Evolutionary conservation across 2,888 invertebrate species (phyloP), one percentile per base, ranked within the genome.

Genomic region (Epirrita christyi): DNA sequence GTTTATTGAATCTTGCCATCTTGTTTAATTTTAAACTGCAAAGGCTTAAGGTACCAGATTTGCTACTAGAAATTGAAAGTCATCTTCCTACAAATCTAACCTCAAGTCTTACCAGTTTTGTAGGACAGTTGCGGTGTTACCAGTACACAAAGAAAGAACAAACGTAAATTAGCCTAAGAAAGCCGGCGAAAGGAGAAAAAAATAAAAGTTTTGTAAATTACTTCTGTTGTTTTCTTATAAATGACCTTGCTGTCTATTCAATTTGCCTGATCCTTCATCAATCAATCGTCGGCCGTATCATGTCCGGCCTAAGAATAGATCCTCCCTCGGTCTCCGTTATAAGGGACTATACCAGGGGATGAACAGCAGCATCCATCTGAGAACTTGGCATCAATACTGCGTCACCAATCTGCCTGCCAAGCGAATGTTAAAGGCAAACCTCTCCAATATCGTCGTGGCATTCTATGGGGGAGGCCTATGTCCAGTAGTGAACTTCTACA

Each of bases 191-290:
- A 83, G 84, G 78, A 85, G 84, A 73, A 84, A 81, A 85, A 85
- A 78, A 82, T 86, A 86, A 89, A 90, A 85, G 83, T 89, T 92
- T 91, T 92, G 85, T 90, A 90, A 90, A 90, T 85, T 85, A 88
- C 64, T 71, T 53, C 45, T 50, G 81, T 72, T 84, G 88, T 88
- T 89, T 64, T 72, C 61, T 53, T 36, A 21, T 21, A 8, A 15
- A 50, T 48, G 8, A 29, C 41, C 14, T 14, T 38, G 32, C 6
- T 9, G 9, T 32, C 8, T 21, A 21, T 21, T 21, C 21, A 21
- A 21, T 21, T 3, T 21, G 21, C 2, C 21, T 21, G 21, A 21
- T 21, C 21, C 21, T 21, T 4, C 21, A 21, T 21, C 4, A 21
- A 21, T 21, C n/a, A n/a, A n/a, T n/a, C n/a, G n/a, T n/a, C n/a